Base-by-base conservation (phyloP, 2,113 vertebrate species). In the Odocoileus virginianus region DNA sequence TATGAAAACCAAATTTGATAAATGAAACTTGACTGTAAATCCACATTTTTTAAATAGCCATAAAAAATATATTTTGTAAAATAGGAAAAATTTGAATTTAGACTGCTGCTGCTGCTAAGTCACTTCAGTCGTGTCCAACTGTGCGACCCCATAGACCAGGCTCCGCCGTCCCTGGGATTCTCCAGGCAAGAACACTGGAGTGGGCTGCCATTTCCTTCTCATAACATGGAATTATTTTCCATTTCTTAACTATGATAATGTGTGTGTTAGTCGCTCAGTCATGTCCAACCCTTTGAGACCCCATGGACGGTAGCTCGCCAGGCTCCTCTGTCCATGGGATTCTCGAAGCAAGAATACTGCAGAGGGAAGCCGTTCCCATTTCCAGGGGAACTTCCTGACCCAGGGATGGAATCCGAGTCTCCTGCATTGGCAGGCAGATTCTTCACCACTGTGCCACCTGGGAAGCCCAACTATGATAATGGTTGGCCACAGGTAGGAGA, bases 1-100 rank as follows among this genome's bases (percentile, higher is more conserved):
- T 93, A 83, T 71, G 84, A 95, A 94, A 89, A 93, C 17, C 71
- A 83, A 98, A 89, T 92, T 30, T 30, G 15, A n/a, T 57, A 89
- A 74, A 76, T 55, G 54, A 93, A 89, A 71, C 15, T 64, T 92
- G 92, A 95, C 27, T 95, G 45, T n/a, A 97, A 96, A 93, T 61
- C 57, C 52, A 9, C 58, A 84, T 95, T 64, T 95, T 87, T 23
- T 23, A 95, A 95, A 95, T 54, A 92, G 27, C 16, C 45, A 87
- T 45, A 90, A 60, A 96, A 78, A 71, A 81, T 21, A 45, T 40
- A 78, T 78, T 89, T 58, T 92, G 27, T 78, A 64, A 58, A 91
- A 89, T 0, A 54, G 33, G 58, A 54, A 54, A 90, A 92, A 47
- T 28, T 3, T 76, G 43, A 88, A 67, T 85, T 90, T 96, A n/a